Evolutionary conservation across 2,888 invertebrate species (phyloP), one percentile per base, ranked within the genome.

Genomic region (Congeria kusceri): DNA sequence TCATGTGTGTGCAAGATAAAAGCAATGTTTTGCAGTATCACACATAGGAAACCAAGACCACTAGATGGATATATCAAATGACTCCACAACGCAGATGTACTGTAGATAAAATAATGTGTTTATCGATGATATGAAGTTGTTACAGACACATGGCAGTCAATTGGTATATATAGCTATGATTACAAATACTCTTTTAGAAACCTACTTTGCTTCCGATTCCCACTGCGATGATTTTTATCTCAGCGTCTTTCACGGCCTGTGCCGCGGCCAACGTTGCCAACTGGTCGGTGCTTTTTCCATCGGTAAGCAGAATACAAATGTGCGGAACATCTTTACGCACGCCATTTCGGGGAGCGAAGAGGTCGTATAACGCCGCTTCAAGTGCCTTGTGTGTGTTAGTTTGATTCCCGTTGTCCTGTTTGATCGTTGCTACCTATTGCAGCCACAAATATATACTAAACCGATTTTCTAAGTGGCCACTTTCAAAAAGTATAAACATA

Each of bases 261-360:
- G 78, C 78, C 46, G 67, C 53, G 13, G 32, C 20, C 2, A 76
- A n/a, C 3, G 82, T 78, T 20, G 11, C 15, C 0, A 18, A 20
- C 11, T 7, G 18, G 9, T 73, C 18, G 0, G 76, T 65, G 0
- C 78, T 72, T 5, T 57, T 15, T 5, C 82, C 82, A 39, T 82
- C 82, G 3, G 82, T 78, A 23, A 82, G 63, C 2, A 82, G 46
- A 0, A 82, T 75, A 29, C 76, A 72, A 39, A 82, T 68, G 7
- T 69, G 59, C 3, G 78, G 72, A 0, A 82, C 75, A 27, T 59
- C 59, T n/a, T 53, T 44, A 13, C 82, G 64, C 0, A 76, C 76
- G 0, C 82, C 82, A 23, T 69, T 68, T 7, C 18, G 28, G 1
- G 72, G 44, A 13, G 64, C 61, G 49, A 82, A 82, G 13, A 82